Percentiles rank a stretch among this genome's conserved stretches.
Conservation (phyloP, 2,888 invertebrate species). For the Corythucha ciliata region DNA sequence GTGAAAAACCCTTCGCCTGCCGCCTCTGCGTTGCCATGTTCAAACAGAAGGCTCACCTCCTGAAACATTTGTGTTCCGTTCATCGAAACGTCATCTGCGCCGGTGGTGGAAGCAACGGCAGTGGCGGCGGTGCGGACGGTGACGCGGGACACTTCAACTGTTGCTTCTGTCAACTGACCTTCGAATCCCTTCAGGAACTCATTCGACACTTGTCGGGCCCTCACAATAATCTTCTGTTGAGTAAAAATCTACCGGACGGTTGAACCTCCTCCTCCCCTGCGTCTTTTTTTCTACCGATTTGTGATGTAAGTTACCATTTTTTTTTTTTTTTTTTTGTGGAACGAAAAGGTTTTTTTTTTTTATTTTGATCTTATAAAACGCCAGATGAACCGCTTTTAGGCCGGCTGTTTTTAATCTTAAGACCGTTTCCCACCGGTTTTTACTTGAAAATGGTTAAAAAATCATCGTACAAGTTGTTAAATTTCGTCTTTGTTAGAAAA, state of each 20-base stretch:
- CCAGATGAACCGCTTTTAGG: too few relatives aligned
- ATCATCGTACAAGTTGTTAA: too few relatives aligned
- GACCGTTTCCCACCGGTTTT: too few relatives aligned
- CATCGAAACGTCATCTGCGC: conserved; percentile 81
- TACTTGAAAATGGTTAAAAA: too few relatives aligned
- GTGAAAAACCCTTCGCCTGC: conserved; percentile 82
- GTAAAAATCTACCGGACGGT: conserved; percentile 70
- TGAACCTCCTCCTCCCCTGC: conserved; percentile 9
- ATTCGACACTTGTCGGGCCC: conserved; percentile 80
- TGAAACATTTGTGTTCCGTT: conserved; percentile 81
- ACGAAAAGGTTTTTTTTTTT: too few relatives aligned
- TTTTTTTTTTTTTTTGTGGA: too few relatives aligned
- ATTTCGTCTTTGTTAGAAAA: too few relatives aligned
- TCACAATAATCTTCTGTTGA: conserved; percentile 75
- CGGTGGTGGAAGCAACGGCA: too few relatives aligned
- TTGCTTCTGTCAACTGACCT: conserved; percentile 77
- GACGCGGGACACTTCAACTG: conserved; percentile 65
- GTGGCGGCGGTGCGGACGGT: conserved; percentile 59
- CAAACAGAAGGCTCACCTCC: conserved; percentile 78
- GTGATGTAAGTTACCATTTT: too few relatives aligned
- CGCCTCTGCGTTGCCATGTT: conserved; percentile 84
- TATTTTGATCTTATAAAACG: too few relatives aligned
- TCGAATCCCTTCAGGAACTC: conserved; percentile 76
- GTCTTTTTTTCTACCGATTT: too few relatives aligned
- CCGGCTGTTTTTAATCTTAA: too few relatives aligned